Conservation (phyloP, 2,113 vertebrate genomes). For the Abramis brama region DNA sequence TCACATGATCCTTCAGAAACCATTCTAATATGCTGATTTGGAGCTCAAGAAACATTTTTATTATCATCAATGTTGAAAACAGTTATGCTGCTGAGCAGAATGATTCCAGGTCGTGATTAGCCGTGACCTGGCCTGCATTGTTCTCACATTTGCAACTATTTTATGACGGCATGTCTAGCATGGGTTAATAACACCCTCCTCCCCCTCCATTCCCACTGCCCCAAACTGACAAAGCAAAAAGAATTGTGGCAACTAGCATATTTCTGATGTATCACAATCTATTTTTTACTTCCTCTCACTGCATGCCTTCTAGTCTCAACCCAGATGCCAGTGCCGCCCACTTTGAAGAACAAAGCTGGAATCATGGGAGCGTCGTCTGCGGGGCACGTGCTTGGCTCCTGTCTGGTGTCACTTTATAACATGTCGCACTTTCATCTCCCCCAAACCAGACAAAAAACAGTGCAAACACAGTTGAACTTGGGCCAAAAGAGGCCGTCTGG, state of each 20-base stretch:
- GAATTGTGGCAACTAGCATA: slow-evolving; percentile 34
- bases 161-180: slow-evolving; percentile 73
- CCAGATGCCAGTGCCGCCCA: slow-evolving; percentile 22
- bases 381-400: slow-evolving; percentile 33
- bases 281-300: slow-evolving; percentile 45
- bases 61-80: not conserved
- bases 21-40: not conserved
- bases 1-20: not conserved
- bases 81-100: slow-evolving; percentile 35
- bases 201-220: slow-evolving; percentile 15
- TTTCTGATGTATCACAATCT: slow-evolving; percentile 38
- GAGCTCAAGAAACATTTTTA: not conserved
- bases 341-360: slow-evolving; percentile 40
- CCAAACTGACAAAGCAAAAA: slow-evolving; percentile 49
- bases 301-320: slow-evolving; percentile 1
- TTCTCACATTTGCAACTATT: slow-evolving; percentile 64
- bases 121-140: slow-evolving; percentile 66
- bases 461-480: slow-evolving; percentile 53
- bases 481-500: slow-evolving; percentile 53
- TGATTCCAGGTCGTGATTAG: slow-evolving; percentile 70
- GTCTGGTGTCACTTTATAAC: slow-evolving; percentile 51
- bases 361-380: slow-evolving; percentile 16
- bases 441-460: slow-evolving; percentile 47
- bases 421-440: slow-evolving; percentile 42
- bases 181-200: not conserved